Base-by-base conservation (phyloP, 1,140 invertebrate species). In the Eubasilissa regina region DNA sequence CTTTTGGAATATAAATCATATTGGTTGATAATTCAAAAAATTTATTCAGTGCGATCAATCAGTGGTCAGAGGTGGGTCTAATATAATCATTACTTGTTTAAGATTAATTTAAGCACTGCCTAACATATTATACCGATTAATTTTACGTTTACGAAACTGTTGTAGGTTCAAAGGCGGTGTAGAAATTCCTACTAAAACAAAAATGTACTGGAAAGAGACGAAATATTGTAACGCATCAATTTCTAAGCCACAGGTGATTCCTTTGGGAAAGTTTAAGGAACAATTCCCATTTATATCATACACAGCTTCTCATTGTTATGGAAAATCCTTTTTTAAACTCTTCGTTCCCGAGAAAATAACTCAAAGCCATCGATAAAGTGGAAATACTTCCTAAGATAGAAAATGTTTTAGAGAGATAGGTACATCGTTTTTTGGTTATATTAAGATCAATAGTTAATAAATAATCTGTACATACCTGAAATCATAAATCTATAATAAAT, bases 221-320 rank as follows among this genome's bases (percentile, higher is more conserved):
- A 74, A 74, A 75, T 75, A 75, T 75, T 56, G 56, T 62, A 56
- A 64, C 74, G 62, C 74, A 62, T 75, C 58, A 75, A 75, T 75
- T 75, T 62, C 45, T n/a, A 55, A 74, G 74, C 74, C 45, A 75
- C 74, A 75, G 74, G 74, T 75, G 74, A 60, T 74, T 55, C 70
- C 35, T 74, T n/a, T n/a, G 70, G 51, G 70, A 74, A 74, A 74
- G 51, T 74, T 74, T 56, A 74, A 17, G 51, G 51, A 56, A 70
- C 51, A 55, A 74, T 74, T 58, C 70, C n/a, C 70, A 74, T 74
- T 74, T 74, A 74, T n/a, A 43, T 74, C 70, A 51, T 58, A 56
- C 66, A 58, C 51, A 56, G 15, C 51, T 25, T 70, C 53, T 74
- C 70, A 56, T 74, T 74, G 51, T 74, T 74, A 74, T 74, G 70